Evolutionary conservation across 2,797 vertebrate species (phyloP).

Genomic region (Rousettus madagascariensis): DNA sequence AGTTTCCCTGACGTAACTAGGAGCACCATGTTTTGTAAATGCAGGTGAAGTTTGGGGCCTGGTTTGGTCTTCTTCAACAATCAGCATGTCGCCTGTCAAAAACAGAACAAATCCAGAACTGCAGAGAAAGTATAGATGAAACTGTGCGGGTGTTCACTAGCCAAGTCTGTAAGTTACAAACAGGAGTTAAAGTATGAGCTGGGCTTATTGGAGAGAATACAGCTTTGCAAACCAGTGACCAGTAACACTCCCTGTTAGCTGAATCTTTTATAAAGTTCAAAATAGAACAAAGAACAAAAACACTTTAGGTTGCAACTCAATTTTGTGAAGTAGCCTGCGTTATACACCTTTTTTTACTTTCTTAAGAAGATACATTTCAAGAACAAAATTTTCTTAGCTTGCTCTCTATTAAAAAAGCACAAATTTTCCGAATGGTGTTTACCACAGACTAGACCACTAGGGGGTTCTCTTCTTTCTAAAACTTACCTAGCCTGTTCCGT

Average conservation of each 20-base stretch:
- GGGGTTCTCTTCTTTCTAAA: neutral
- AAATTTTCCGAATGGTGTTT: neutral
- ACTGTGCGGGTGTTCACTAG: neutral
- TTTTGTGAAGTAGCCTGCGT: neutral
- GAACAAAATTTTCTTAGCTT: neutral
- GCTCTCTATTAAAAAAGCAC: neutral
- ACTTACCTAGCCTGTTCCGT: neutral
- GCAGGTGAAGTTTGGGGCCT: slow-evolving; percentile 86
- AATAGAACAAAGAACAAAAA: neutral
- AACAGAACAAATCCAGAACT: slow-evolving; percentile 42
- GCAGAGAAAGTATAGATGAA: neutral
- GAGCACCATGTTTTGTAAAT: slow-evolving; percentile 83
- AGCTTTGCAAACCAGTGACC: neutral
- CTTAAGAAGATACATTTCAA: neutral
- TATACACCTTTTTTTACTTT: neutral
- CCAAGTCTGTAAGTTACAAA: slow-evolving; percentile 6
- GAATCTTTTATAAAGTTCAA: slow-evolving; percentile 4
- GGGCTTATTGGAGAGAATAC: neutral
- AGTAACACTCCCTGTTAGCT: neutral
- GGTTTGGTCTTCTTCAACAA: slow-evolving; percentile 95
- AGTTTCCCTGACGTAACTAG: slow-evolving; percentile 77
- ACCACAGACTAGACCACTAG: slow-evolving; percentile 4
- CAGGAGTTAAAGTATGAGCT: neutral
- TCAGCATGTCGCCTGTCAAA: slow-evolving; percentile 94
- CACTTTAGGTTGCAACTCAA: neutral